These are phyloP conservation scores for Alca torda DNA, from an alignment of 2,797 vertebrate genomes.

Conservation along the genomic window DNA sequence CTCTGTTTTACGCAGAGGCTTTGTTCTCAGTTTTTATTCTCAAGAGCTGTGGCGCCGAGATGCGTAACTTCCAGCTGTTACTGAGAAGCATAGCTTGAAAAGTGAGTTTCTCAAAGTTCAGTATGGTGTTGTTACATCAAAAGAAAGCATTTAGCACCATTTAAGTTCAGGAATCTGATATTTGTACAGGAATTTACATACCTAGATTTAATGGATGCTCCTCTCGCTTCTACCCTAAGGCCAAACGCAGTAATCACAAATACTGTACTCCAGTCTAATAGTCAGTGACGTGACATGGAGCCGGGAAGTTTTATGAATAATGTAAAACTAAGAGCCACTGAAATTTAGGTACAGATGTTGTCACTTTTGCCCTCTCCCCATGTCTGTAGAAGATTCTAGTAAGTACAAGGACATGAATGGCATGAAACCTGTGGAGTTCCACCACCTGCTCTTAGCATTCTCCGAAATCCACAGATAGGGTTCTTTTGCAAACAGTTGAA, in stretches of 20 bases:
- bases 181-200: not conserved
- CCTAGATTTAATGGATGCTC: not conserved
- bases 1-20: not conserved
- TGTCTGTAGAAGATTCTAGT: not conserved
- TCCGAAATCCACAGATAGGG: not conserved
- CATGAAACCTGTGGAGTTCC: not conserved
- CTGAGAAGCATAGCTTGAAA: not conserved
- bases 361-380: not conserved
- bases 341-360: not conserved
- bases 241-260: conserved; percentile 4
- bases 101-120: conserved; percentile 27
- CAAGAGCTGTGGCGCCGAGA: not conserved
- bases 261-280: not conserved
- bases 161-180: not conserved
- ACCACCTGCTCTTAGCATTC: not conserved
- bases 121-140: not conserved
- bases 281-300: not conserved
- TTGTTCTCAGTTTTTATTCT: not conserved
- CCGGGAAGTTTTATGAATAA: not conserved
- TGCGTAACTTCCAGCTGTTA: not conserved
- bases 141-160: not conserved
- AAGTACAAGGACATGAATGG: not conserved
- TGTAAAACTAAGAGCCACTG: not conserved
- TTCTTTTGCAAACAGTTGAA: not conserved
- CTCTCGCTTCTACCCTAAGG: not conserved